These are phyloP conservation scores for Aphrophora alni DNA, from an alignment of 2,888 invertebrate genomes.

Conservation along the genomic window DNA sequence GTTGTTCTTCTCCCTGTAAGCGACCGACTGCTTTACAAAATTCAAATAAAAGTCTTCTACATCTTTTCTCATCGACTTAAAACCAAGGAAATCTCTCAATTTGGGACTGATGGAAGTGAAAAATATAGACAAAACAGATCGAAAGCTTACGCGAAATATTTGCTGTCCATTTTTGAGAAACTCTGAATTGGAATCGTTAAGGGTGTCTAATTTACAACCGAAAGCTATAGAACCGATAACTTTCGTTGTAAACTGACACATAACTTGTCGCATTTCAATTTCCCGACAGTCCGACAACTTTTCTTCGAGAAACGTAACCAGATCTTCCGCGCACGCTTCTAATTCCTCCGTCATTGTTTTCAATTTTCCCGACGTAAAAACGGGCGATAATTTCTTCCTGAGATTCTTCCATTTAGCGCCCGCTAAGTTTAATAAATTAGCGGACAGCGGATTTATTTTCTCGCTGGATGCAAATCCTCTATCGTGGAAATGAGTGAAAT, in stretches of 20 bases:
- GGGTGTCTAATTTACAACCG: background rate
- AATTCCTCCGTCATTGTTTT: background rate
- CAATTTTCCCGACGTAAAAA: background rate
- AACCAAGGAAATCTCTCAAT: background rate
- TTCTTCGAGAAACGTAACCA: background rate
- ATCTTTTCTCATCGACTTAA: background rate
- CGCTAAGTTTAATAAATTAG: background rate
- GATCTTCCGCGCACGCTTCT: background rate
- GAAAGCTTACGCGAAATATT: background rate
- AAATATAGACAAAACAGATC: background rate
- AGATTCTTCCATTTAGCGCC: background rate
- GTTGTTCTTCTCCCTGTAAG: constrained; percentile 41
- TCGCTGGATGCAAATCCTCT: background rate
- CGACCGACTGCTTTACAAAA: constrained; percentile 31
- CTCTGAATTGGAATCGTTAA: background rate
- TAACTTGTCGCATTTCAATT: background rate
- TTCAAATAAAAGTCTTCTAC: constrained; percentile 58
- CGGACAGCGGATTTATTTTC: background rate
- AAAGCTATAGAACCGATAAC: background rate
- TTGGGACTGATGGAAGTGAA: background rate
- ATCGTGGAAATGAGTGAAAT: background rate
- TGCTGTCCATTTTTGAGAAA: background rate
- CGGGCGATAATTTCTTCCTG: background rate
- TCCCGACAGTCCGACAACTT: background rate
- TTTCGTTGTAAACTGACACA: background rate